These are phyloP conservation scores for Cettia cetti DNA, from an alignment of 2,113 vertebrate species.

Conservation along the genomic window DNA sequence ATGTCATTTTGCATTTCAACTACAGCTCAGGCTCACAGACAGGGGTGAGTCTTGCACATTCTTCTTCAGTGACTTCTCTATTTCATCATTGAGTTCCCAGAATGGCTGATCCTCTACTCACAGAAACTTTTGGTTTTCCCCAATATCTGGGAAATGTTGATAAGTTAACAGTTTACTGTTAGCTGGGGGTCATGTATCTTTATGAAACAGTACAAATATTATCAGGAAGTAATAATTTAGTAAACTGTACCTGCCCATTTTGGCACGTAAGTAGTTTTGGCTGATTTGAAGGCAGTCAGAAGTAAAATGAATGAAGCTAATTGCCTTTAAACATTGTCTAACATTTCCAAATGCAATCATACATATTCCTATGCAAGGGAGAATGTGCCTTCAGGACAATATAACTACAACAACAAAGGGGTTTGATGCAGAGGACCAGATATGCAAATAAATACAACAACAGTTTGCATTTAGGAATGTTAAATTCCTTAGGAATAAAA, in stretches of 20 bases:
- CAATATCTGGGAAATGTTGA: neutral
- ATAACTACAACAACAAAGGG: neutral
- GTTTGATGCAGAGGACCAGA: neutral
- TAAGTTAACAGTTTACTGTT: neutral
- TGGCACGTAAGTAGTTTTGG: neutral
- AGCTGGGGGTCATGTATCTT: neutral
- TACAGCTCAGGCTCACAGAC: constrained; percentile 76
- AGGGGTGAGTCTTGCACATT: constrained; percentile 32
- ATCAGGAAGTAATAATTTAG: neutral
- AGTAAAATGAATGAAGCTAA: neutral
- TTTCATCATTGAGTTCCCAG: neutral
- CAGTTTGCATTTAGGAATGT: neutral
- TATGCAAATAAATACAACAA: neutral
- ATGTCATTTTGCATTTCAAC: constrained; percentile 79
- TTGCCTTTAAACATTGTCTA: neutral
- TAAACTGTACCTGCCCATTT: neutral
- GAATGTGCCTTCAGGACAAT: neutral
- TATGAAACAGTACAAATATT: neutral
- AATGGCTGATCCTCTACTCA: neutral
- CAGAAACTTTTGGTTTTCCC: neutral
- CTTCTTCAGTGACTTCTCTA: neutral
- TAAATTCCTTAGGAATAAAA: neutral
- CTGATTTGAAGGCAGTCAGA: neutral
- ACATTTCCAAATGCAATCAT: neutral
- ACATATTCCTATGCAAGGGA: neutral